Base-by-base conservation (phyloP, 2,113 vertebrate genomes). In the Percopsis transmontana region DNA sequence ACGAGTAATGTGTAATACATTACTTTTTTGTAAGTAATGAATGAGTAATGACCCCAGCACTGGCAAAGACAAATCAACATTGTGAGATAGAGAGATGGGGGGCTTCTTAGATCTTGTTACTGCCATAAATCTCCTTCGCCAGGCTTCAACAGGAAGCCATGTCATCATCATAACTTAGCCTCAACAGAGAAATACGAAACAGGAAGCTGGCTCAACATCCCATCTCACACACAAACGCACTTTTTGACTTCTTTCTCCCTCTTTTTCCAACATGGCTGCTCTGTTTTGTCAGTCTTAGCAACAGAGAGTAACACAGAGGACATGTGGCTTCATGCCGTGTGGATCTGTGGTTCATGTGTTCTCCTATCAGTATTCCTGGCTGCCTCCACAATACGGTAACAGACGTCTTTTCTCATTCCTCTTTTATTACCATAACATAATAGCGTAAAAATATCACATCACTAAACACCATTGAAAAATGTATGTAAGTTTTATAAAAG, bases 301-400 rank as follows among this genome's bases (percentile, higher is more conserved):
- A 1, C 21, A 1, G 20, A 1, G 2, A 3, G 3, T 2, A 2
- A 1, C 1, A 11, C 45, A 1, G 3, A 9, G 0, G 23, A 21
- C 3, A 14, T 24, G 27, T 60, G 74, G 5, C 40, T 51, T 58
- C 52, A 62, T 12, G 12, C 77, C 39, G 48, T 86, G 19, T 91
- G 85, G 85, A 69, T 87, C 61, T 48, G 62, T 14, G 70, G 44
- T 12, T 16, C 60, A 18, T 78, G 84, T 59, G 13, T 52, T 41
- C 0, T 91, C 10, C 10, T 88, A 20, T 66, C 59, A n/a, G 8
- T 81, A 23, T 18, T 84, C 40, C 61, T 89, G 18, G 68, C 54
- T 0, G 56, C 45, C 59, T 89, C 66, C 64, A 42, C 83, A 56
- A 66, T 86, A 48, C 85, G 91, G 92, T 92, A 82, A 33, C 27